Conservation (phyloP, 1,140 invertebrate genomes). For the Ctenoplectra terminalis region DNA sequence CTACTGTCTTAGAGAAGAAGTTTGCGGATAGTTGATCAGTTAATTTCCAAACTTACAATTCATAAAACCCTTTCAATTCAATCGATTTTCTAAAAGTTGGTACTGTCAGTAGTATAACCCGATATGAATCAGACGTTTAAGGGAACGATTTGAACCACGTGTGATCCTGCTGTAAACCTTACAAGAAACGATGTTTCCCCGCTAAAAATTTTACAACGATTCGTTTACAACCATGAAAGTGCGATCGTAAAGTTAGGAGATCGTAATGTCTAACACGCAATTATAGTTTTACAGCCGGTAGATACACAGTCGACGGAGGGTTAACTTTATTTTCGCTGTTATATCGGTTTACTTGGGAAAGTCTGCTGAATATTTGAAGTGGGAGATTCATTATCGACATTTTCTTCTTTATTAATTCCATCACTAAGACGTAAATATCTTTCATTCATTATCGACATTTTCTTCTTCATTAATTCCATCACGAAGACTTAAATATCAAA, state of each 20-base stretch:
- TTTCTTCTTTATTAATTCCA: no score
- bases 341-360: not conserved
- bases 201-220: slow-evolving; percentile 45
- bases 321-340: not conserved
- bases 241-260: slow-evolving; percentile 24
- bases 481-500: no score
- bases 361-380: not conserved
- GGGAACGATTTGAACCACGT: not conserved
- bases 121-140: slow-evolving; percentile 14
- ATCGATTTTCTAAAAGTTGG: no score
- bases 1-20: no score
- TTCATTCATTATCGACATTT: no score
- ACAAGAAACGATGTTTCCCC: not conserved
- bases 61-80: no score
- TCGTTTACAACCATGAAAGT: slow-evolving; percentile 23
- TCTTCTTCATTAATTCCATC: no score
- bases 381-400: not conserved
- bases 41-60: no score
- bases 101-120: not conserved
- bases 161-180: not conserved
- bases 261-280: slow-evolving; percentile 15
- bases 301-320: not conserved
- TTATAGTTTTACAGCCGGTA: slow-evolving; percentile 13
- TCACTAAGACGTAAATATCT: no score
- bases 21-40: no score